phyloP scores from a whole-genome alignment of 2,888 invertebrate species.

The Cerceris ruficornis region DNA sequence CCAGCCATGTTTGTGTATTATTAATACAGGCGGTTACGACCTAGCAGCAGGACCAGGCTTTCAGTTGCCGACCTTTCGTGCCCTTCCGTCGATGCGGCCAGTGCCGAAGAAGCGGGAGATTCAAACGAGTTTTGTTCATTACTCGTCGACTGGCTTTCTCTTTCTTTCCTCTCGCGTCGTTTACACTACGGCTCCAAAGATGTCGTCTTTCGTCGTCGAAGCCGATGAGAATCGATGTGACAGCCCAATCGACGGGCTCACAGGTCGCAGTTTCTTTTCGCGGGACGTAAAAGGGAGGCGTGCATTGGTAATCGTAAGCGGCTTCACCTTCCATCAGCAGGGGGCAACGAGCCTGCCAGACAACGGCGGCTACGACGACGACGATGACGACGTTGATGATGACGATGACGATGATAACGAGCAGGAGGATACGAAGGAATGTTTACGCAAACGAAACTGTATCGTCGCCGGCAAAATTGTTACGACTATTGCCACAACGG shows the following conservation, averaged over 20 bases:
- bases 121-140: constrained; percentile 58
- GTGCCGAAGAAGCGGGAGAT: constrained; percentile 26
- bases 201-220: constrained; percentile 18
- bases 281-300: constrained; percentile 43
- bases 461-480: background rate
- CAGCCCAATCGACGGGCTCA: constrained; percentile 62
- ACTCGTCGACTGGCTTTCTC: constrained; percentile 15
- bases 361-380: constrained; percentile 29
- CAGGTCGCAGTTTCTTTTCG: constrained; percentile 60
- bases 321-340: constrained; percentile 61
- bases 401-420: background rate
- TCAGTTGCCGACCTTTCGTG: constrained; percentile 7
- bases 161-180: constrained; percentile 13
- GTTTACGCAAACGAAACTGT: background rate
- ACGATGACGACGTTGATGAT: background rate
- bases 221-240: constrained; percentile 68
- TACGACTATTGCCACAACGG: constrained; percentile 8
- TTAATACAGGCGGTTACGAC: constrained; percentile 21
- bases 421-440: background rate
- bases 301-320: constrained; percentile 50
- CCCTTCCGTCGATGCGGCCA: constrained; percentile 1
- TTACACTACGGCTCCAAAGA: constrained; percentile 7
- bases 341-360: constrained; percentile 58
- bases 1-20: background rate
- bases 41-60: constrained; percentile 21